Evolutionary conservation across 2,888 invertebrate genomes (phyloP).

Genomic region (Tanypteryx hageni): DNA sequence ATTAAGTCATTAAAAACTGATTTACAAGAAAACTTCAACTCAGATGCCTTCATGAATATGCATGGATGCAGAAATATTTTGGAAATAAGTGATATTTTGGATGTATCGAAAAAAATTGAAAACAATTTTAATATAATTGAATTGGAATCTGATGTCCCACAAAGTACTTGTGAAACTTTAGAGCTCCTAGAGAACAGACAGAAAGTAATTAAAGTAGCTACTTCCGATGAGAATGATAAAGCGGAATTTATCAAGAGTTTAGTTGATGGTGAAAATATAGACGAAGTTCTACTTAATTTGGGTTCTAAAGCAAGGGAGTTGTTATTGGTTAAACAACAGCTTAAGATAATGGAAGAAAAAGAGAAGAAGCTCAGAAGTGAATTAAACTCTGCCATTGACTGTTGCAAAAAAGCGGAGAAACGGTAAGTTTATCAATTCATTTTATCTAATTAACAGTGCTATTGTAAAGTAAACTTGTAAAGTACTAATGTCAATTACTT

Average conservation of each 20-base stretch:
- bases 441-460: no score
- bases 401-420: slow-evolving; percentile 1
- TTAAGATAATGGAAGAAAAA: slow-evolving; percentile 5
- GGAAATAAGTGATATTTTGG: neutral
- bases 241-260: neutral
- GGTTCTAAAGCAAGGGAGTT: slow-evolving; percentile 15
- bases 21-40: neutral
- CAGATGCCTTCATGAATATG: neutral
- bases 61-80: neutral
- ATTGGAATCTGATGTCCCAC: neutral
- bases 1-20: neutral
- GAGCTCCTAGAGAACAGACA: neutral
- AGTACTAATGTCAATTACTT: neutral
- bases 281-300: slow-evolving; percentile 19
- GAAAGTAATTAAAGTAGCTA: neutral
- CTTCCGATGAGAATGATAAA: neutral
- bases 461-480: no score
- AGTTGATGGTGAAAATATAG: neutral
- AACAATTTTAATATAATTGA: neutral
- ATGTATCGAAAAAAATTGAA: neutral
- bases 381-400: neutral
- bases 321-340: neutral
- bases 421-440: neutral
- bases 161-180: no score
- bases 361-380: neutral